Evolutionary conservation across 2,888 invertebrate genomes (phyloP), one percentile per base, ranked within the genome.

Genomic region (Xylota segnis): DNA sequence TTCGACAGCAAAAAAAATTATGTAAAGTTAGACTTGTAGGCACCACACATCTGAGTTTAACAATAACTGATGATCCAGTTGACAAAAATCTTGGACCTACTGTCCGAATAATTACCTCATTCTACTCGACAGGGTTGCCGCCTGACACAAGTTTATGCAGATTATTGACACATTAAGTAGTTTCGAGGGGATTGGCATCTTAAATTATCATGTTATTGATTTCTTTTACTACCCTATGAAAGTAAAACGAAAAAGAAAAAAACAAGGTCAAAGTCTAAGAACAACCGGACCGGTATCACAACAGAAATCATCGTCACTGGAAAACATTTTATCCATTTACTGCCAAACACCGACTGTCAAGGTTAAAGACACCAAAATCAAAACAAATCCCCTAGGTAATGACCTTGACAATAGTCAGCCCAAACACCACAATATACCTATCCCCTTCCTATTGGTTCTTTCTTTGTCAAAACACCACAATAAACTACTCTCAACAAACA

Each of bases 301-400:
- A 43, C 52, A 66, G 50, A 50, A n/a, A 14, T 16, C 16, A 18
- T 6, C 54, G 37, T 37, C 14, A 54, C 27, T 54, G 52, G 23
- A 66, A 58, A 12, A 4, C 9, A 58, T 18, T n/a, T 18, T 63
- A 45, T 16, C 29, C 16, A 34, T 18, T 65, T 65, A 12, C 34
- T 37, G 10, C 27, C 0, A 18, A 47, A 23, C 66, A 23, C 14
- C 18, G 2, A 65, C 9, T n/a, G 18, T 52, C 66, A 66, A 66
- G 66, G 66, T 47, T 27, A 34, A 37, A 66, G 68, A 71, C 45
- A 71, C 18, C 23, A 12, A 18, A 58, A 71, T 47, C 47, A 71
- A 71, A 71, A 71, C 70, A 70, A 70, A 58, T 34, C 32, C 45
- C 58, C 34, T 29, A 32, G 34, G n/a, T 45, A 56, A 29, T 32